Conservation (phyloP, 2,888 invertebrate genomes). For the Caenorhabditis sp. region DNA sequence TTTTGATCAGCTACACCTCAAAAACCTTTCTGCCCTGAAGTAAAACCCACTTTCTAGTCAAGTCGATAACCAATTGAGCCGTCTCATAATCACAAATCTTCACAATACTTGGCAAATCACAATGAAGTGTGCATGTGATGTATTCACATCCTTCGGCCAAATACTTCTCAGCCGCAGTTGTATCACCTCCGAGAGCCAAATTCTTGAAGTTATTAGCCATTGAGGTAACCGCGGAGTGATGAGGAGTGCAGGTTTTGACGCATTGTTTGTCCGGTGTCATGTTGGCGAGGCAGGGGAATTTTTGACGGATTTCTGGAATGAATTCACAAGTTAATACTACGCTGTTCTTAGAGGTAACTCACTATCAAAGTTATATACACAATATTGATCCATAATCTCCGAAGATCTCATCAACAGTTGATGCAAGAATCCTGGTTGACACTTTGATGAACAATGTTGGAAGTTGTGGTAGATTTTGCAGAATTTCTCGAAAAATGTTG, state of each 20-base stretch:
- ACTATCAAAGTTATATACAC: conserved; percentile 67
- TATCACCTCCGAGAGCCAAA: conserved; percentile 66
- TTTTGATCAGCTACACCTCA: too few relatives aligned
- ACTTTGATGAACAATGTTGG: conserved; percentile 65
- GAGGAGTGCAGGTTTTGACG: conserved; percentile 62
- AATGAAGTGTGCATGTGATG: conserved; percentile 68
- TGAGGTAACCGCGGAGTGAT: conserved; percentile 63
- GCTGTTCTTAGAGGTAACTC: neutral
- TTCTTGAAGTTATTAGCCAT: conserved; percentile 52
- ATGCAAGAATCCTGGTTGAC: conserved; percentile 66
- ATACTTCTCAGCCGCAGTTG: conserved; percentile 64
- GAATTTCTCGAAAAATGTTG: conserved; percentile 66
- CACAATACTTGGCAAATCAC: conserved; percentile 67
- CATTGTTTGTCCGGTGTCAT: conserved; percentile 60
- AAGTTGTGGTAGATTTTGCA: conserved; percentile 67
- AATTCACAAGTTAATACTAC: neutral
- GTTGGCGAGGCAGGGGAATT: conserved; percentile 63
- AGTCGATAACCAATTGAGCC: conserved; percentile 61
- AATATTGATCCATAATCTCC: conserved; percentile 69
- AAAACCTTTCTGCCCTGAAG: too few relatives aligned
- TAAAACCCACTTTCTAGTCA: conserved; percentile 26
- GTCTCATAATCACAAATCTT: conserved; percentile 64
- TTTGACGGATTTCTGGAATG: conserved; percentile 58
- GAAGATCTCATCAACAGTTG: conserved; percentile 62
- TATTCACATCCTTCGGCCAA: conserved; percentile 67